Conservation (phyloP, 2,888 invertebrate genomes). For the Hypomecis atomaria region DNA sequence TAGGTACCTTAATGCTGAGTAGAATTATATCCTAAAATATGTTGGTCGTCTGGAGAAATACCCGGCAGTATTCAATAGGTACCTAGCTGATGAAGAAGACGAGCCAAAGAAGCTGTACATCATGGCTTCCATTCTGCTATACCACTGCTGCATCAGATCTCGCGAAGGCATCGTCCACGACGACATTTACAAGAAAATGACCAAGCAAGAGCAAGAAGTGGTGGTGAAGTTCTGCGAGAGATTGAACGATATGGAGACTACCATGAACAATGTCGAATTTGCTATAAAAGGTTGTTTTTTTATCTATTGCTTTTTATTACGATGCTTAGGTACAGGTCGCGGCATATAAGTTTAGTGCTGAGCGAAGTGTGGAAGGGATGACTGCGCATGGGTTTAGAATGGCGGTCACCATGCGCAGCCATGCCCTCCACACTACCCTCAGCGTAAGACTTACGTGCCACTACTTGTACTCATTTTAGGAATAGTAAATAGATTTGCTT, state of each 20-base stretch:
- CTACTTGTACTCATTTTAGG: too few species aligned
- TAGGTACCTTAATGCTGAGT: too few species aligned
- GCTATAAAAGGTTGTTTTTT: constrained; percentile 57
- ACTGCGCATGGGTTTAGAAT: too few species aligned
- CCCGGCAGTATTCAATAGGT: constrained; percentile 43
- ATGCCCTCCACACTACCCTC: too few species aligned
- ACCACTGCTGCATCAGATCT: constrained; percentile 63
- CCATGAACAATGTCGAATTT: constrained; percentile 58
- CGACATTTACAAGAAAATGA: constrained; percentile 58
- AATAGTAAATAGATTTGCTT: too few species aligned
- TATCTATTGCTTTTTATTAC: neutral
- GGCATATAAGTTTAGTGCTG: too few species aligned
- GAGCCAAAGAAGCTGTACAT: constrained; percentile 57
- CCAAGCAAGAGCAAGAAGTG: constrained; percentile 56
- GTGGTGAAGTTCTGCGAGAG: constrained; percentile 66
- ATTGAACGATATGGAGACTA: constrained; percentile 61
- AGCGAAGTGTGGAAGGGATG: too few species aligned
- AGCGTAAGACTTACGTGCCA: too few species aligned
- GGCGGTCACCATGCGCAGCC: too few species aligned
- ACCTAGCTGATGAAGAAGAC: constrained; percentile 54
- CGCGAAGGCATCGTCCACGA: constrained; percentile 53
- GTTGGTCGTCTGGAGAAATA: too few species aligned
- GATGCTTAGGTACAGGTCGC: too few species aligned
- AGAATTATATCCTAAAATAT: too few species aligned
- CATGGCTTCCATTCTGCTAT: constrained; percentile 59